Conservation (phyloP, 2,888 invertebrate genomes). For the Octodonta nipae region DNA sequence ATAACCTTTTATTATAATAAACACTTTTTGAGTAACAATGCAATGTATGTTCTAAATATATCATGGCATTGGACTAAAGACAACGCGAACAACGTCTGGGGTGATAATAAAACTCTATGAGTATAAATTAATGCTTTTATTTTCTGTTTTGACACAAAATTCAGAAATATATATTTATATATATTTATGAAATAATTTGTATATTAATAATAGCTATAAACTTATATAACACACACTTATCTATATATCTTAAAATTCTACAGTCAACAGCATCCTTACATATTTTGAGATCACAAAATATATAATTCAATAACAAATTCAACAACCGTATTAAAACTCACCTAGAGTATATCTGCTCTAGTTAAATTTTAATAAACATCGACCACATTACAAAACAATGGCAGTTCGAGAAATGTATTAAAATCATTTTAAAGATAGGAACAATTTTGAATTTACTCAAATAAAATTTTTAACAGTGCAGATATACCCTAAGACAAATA, state of each 20-base stretch:
- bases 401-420: slow-evolving; percentile 22
- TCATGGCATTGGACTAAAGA: too few species aligned
- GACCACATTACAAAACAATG: too few species aligned
- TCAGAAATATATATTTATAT: slow-evolving; percentile 33
- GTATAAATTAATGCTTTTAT: slow-evolving; percentile 36
- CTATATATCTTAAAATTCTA: slow-evolving; percentile 27
- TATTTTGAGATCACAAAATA: slow-evolving; percentile 39
- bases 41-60: too few species aligned
- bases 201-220: slow-evolving; percentile 32
- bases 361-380: too few species aligned
- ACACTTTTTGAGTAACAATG: too few species aligned
- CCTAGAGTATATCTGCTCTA: slow-evolving; percentile 12
- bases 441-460: slow-evolving; percentile 21
- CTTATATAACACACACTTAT: slow-evolving; percentile 30
- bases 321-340: slow-evolving; percentile 26
- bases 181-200: slow-evolving; percentile 32
- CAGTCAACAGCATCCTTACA: slow-evolving; percentile 34
- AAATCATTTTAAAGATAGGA: slow-evolving; percentile 19
- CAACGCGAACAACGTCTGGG: too few species aligned
- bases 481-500: slow-evolving; percentile 11
- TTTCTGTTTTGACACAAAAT: slow-evolving; percentile 36
- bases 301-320: slow-evolving; percentile 35
- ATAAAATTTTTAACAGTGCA: slow-evolving; percentile 9
- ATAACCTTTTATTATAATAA: too few species aligned
- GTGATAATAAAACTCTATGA: too few species aligned